Percentiles rank a stretch among this genome's conserved stretches.
phyloP scores from a whole-genome alignment of 2,113 vertebrate genomes.

The Grammomys dolichurus region DNA sequence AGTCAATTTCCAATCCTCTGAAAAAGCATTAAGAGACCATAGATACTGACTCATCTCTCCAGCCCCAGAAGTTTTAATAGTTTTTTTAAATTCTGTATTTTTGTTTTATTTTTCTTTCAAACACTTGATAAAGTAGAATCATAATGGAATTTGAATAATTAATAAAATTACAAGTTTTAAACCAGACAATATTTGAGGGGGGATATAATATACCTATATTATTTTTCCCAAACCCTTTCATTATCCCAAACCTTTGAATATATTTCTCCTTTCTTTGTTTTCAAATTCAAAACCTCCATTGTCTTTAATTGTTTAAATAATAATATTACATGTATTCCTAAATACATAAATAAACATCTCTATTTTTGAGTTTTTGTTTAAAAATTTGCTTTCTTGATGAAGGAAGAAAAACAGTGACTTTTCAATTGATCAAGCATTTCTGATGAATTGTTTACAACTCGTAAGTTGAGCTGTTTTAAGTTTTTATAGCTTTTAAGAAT shows the following conservation, averaged over 20 bases:
- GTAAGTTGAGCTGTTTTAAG: not conserved
- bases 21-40: not conserved
- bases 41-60: not conserved
- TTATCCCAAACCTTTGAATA: not conserved
- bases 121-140: not conserved
- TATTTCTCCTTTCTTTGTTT: not conserved
- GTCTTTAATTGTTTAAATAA: not conserved
- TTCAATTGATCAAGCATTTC: not conserved
- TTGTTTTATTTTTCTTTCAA: not conserved
- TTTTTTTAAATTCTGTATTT: not conserved
- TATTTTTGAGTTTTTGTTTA: not conserved
- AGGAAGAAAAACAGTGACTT: not conserved
- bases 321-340: not conserved
- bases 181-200: too few species aligned
- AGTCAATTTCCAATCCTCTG: not conserved
- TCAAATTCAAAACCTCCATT: not conserved
- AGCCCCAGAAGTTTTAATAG: not conserved
- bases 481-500: constrained; percentile 26
- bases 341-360: not conserved
- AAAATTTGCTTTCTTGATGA: not conserved
- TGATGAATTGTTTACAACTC: not conserved
- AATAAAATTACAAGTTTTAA: not conserved
- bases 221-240: not conserved
- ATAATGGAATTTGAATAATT: not conserved
- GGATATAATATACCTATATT: not conserved